A percentile compares a stretch with the other conserved stretches of the same genome.
These are phyloP conservation scores for Prionace glauca DNA, from an alignment of 2,797 vertebrate species.

Conservation along the genomic window DNA sequence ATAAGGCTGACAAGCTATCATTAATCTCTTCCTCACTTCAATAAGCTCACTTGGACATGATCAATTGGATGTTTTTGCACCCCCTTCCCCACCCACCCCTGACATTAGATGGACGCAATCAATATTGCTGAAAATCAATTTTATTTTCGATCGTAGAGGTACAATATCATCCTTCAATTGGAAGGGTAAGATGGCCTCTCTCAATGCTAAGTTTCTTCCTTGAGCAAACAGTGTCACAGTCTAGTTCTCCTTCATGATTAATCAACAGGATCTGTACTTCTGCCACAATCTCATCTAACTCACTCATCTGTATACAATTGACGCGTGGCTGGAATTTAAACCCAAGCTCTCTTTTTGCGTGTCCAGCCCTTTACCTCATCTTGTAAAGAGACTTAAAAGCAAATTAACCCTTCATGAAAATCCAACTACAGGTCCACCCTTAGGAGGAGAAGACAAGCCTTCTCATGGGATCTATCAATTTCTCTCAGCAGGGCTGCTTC, in stretches of 20 bases:
- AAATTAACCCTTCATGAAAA: slow-evolving; percentile 32
- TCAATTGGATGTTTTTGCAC: background rate
- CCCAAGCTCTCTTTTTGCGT: background rate
- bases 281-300: background rate
- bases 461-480: slow-evolving; percentile 34
- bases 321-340: background rate
- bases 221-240: background rate
- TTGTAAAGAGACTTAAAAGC: slow-evolving; percentile 35
- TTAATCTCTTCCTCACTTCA: background rate
- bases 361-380: background rate
- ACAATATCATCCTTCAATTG: background rate
- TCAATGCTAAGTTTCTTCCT: background rate
- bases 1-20: background rate
- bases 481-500: slow-evolving; percentile 19
- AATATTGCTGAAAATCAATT: background rate
- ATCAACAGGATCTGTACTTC: background rate
- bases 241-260: background rate
- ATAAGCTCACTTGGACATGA: background rate
- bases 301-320: background rate
- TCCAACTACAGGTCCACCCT: slow-evolving; percentile 26
- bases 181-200: background rate
- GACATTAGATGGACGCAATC: background rate
- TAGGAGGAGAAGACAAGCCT: slow-evolving; percentile 22
- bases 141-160: background rate
- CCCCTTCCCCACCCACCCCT: too few relatives aligned